Evolutionary conservation across 1,140 invertebrate genomes (phyloP).

Genomic region (Sycophila sp.): DNA sequence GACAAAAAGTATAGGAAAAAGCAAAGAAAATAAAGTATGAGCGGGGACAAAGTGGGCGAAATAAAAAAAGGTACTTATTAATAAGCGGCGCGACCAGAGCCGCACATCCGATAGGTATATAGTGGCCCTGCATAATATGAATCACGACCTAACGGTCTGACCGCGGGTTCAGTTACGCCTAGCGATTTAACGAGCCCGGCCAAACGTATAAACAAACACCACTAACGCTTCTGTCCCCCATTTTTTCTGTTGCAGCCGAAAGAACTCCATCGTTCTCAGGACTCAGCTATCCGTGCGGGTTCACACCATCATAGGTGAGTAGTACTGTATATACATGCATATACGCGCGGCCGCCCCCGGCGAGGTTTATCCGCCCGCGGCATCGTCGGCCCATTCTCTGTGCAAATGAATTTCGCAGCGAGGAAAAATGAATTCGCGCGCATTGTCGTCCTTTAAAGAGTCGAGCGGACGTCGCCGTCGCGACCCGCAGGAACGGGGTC

Average conservation of each 20-base stretch:
- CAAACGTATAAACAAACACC: neutral
- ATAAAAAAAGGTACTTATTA: slow-evolving; percentile 5
- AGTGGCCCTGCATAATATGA: neutral
- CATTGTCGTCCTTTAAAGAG: slow-evolving; percentile 12
- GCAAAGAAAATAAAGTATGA: neutral
- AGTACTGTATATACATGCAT: neutral
- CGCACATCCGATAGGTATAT: neutral
- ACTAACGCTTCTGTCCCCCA: slow-evolving; percentile 45
- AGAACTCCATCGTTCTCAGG: slow-evolving; percentile 95
- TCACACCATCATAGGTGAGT: slow-evolving; percentile 97
- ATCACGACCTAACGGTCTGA: neutral
- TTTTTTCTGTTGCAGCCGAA: slow-evolving; percentile 83
- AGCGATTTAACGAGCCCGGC: neutral
- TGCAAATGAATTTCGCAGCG: slow-evolving; percentile 24
- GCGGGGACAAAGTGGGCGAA: too few relatives aligned
- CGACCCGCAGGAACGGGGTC: slow-evolving; percentile 5
- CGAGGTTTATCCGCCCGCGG: neutral
- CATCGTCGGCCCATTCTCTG: slow-evolving; percentile 7
- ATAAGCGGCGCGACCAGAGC: neutral
- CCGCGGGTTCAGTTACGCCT: too few relatives aligned
- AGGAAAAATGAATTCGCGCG: slow-evolving; percentile 17
- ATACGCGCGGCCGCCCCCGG: too few relatives aligned
- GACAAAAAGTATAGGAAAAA: neutral
- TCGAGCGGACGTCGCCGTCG: neutral
- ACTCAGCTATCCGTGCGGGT: slow-evolving; percentile 97